Evolutionary conservation across 2,113 vertebrate species (phyloP).

Genomic region (Agapornis roseicollis): DNA sequence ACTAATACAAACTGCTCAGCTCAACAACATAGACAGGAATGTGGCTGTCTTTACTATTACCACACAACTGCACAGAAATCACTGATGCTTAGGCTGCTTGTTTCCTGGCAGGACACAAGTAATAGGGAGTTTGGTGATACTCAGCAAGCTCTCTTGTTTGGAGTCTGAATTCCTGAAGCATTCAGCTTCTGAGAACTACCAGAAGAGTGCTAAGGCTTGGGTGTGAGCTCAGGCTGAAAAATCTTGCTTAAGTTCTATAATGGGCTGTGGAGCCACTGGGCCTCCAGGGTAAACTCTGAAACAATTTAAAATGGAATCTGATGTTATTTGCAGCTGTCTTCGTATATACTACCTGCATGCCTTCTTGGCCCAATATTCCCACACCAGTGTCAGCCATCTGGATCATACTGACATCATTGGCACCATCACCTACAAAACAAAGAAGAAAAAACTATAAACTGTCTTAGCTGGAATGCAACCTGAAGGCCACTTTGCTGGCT

Average conservation of each 20-base stretch:
- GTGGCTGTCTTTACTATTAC: neutral
- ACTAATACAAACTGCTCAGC: neutral
- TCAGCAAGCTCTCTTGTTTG: neutral
- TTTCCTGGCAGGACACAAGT: neutral
- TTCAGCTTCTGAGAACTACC: neutral
- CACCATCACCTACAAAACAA: slow-evolving; percentile 81
- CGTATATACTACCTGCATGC: slow-evolving; percentile 82
- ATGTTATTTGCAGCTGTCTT: neutral
- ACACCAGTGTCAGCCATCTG: slow-evolving; percentile 83
- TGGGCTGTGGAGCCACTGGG: neutral
- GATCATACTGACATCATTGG: slow-evolving; percentile 91
- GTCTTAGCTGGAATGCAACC: neutral
- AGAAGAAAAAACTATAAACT: neutral
- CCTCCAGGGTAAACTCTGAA: neutral
- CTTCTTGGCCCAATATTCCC: slow-evolving; percentile 86
- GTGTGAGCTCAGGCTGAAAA: neutral
- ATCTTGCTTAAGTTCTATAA: neutral
- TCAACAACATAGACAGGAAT: neutral
- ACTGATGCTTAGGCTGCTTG: neutral
- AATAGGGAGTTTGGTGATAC: neutral
- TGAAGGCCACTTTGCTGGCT: neutral
- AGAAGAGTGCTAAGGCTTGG: neutral
- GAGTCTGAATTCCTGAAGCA: neutral
- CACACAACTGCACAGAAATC: neutral
- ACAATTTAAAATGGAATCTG: neutral